Conservation (phyloP, 2,888 invertebrate genomes). For the Pollenia amentaria region DNA sequence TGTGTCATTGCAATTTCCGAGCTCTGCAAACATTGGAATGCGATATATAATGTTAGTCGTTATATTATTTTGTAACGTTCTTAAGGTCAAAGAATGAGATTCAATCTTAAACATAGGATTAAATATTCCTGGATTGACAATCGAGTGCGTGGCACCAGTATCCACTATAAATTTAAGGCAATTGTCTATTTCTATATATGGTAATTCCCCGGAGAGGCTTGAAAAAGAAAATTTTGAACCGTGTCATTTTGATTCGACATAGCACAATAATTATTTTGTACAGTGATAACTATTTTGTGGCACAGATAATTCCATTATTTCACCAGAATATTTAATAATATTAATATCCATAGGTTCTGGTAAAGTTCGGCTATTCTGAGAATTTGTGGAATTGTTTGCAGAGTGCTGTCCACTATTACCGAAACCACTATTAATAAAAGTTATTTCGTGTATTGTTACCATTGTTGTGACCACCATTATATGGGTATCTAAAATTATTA, state of each 20-base stretch:
- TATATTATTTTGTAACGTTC: background rate
- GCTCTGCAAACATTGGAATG: background rate
- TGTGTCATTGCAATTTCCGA: background rate
- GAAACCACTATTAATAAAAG: no score
- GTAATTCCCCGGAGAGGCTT: background rate
- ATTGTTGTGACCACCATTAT: no score
- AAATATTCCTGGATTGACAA: no score
- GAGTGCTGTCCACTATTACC: background rate
- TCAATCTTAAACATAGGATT: no score
- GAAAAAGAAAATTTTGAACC: background rate
- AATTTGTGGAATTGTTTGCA: background rate
- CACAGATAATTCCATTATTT: background rate
- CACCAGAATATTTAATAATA: conserved; percentile 2
- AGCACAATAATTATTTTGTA: background rate
- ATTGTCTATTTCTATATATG: background rate
- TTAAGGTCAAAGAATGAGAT: background rate
- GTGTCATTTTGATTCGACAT: no score
- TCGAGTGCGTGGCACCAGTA: no score
- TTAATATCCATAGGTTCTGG: conserved; percentile 23
- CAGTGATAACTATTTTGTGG: background rate
- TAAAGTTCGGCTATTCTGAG: background rate
- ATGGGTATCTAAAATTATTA: no score
- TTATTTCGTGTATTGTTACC: no score
- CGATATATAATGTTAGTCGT: background rate
- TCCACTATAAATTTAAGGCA: background rate